Base-by-base conservation (phyloP, 2,113 vertebrate species). In the Tiliqua scincoides region DNA sequence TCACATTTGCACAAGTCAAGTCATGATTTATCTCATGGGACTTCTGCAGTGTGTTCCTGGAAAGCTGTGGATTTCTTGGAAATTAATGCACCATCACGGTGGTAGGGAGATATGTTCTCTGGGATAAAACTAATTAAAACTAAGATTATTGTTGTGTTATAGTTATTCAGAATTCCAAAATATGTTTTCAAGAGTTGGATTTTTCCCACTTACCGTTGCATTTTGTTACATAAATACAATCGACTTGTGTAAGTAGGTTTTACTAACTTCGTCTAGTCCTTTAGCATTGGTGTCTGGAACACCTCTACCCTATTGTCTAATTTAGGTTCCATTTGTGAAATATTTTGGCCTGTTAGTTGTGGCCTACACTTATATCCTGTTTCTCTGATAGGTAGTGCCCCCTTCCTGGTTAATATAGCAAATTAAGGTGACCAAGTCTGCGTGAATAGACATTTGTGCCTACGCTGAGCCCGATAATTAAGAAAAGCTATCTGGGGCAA, bases 311-410 rank as follows among this genome's bases (percentile, higher is more conserved):
- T n/a, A 7, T 40, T 40, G 72, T 73, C 35, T 43, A 54, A 32
- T 21, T 76, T 65, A 76, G 43, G 20, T 23, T 76, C 10, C 21
- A 32, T 63, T 84, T 48, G 75, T 84, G 11, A 54, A 32, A 54
- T 59, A 32, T 6, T 83, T 72, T 35, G 12, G 57, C 17, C 18
- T 10, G 15, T 80, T 57, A 57, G n/a, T 14, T 82, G 37, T 62
- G 11, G 32, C n/a, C 79, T 84, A 20, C 76, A 67, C 32, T 70
- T 83, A 25, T 83, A 91, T 90, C 86, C 80, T 88, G 93, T 93
- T 86, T 52, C 89, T 73, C 15, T 73, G 32, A 82, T 62, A 83
- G 37, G 70, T 88, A 82, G 75, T 89, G 18, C 76, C 85, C 89
- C 32, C 54, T 25, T 32, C 43, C 43, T 48, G 27, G 89, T 82